Base-by-base conservation (phyloP, 1,140 invertebrate species). In the Pachyrhynchus sulphureomaculatus region DNA sequence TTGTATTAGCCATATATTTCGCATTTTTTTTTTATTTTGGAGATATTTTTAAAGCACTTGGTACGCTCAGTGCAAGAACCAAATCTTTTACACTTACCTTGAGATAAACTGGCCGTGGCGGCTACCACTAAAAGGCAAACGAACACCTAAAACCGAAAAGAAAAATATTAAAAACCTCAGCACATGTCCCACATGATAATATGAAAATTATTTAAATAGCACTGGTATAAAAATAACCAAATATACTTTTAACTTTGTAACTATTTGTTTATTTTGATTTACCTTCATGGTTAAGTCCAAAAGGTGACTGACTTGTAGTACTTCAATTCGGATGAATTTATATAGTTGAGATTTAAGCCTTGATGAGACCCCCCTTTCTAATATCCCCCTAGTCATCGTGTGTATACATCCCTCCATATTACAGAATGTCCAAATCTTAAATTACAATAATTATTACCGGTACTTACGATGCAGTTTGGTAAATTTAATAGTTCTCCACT, bases 1-100 rank as follows among this genome's bases (percentile, higher is more conserved):
- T n/a, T n/a, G n/a, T n/a, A n/a, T n/a, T n/a, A n/a, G n/a, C n/a
- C n/a, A n/a, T n/a, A n/a, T n/a, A n/a, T n/a, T n/a, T n/a, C n/a
- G n/a, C n/a, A n/a, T n/a, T n/a, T n/a, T n/a, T n/a, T n/a, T n/a
- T n/a, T n/a, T n/a, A n/a, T n/a, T n/a, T n/a, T n/a, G n/a, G n/a
- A n/a, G n/a, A n/a, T n/a, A n/a, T n/a, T n/a, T n/a, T n/a, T n/a
- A n/a, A n/a, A n/a, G n/a, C n/a, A n/a, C n/a, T n/a, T n/a, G n/a
- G n/a, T n/a, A n/a, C n/a, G n/a, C n/a, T n/a, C n/a, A n/a, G n/a
- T n/a, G n/a, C n/a, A n/a, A n/a, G n/a, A n/a, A n/a, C n/a, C n/a
- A n/a, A n/a, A n/a, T n/a, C n/a, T n/a, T n/a, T n/a, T n/a, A n/a
- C 29, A 62, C 49, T 62, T 57, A 69, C 68, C 68, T 56, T 69